phyloP scores from a whole-genome alignment of 1,140 invertebrate genomes.

The Megalopta genalis region DNA sequence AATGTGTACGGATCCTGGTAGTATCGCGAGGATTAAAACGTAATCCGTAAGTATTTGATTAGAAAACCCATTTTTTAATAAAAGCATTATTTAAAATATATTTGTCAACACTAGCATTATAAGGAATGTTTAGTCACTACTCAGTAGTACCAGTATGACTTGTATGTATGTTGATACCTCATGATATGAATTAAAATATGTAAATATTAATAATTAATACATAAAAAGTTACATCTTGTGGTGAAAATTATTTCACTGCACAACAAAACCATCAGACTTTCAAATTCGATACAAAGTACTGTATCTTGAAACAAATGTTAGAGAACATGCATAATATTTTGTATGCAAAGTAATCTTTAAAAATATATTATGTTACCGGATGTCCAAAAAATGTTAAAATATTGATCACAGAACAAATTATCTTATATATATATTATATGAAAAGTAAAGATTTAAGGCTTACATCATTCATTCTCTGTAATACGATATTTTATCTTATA shows the following conservation, averaged over 20 bases:
- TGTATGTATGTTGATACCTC: neutral
- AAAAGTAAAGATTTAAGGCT: neutral
- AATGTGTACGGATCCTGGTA: too few species aligned
- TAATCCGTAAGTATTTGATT: neutral
- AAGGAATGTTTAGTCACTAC: conserved; percentile 25
- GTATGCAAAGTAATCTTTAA: neutral
- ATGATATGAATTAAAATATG: neutral
- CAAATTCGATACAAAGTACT: neutral
- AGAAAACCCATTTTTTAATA: neutral
- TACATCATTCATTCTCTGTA: neutral
- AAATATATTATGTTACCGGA: neutral
- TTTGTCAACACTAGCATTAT: neutral
- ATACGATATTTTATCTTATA: neutral
- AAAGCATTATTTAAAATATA: conserved; percentile 10
- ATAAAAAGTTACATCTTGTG: neutral
- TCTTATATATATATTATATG: neutral
- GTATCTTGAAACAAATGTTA: neutral
- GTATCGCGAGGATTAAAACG: neutral
- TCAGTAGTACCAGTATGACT: neutral
- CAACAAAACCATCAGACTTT: neutral
- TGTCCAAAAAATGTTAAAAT: neutral
- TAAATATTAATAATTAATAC: neutral
- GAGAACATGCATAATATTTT: neutral
- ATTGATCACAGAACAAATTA: neutral
- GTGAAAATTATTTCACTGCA: neutral